Evolutionary conservation across 2,888 invertebrate genomes (phyloP).

Genomic region (Diploptera punctata): DNA sequence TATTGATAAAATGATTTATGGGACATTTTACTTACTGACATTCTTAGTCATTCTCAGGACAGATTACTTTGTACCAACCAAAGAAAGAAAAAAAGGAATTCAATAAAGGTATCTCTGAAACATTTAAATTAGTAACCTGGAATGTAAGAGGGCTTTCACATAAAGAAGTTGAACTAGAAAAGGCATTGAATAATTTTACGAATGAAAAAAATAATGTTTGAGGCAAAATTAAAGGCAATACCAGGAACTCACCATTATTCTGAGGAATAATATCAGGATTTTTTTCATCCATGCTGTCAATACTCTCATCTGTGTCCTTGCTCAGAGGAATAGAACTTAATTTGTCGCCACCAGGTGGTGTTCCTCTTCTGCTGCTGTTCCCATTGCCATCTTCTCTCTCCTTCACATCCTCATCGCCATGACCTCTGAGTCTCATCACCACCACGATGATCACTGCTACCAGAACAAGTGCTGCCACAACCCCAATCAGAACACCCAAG

Average conservation of each 20-base stretch:
- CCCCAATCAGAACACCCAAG: conserved; percentile 60
- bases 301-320: conserved; percentile 59
- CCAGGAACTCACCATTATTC: conserved; percentile 57
- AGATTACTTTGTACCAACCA: too few relatives aligned
- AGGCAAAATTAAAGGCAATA: too few relatives aligned
- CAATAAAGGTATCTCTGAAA: too few relatives aligned
- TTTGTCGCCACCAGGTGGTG: conserved; percentile 44
- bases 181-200: too few relatives aligned
- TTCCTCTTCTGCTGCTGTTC: conserved; percentile 20
- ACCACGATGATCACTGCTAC: conserved; percentile 60
- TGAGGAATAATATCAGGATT: conserved; percentile 66
- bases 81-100: too few relatives aligned
- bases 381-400: conserved; percentile 50
- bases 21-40: too few relatives aligned
- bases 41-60: too few relatives aligned
- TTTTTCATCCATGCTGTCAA: conserved; percentile 62
- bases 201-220: too few relatives aligned
- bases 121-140: too few relatives aligned
- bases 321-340: conserved; percentile 58
- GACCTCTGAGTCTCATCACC: conserved; percentile 58
- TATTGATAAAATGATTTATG: too few relatives aligned
- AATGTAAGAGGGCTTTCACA: too few relatives aligned
- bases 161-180: too few relatives aligned
- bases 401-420: conserved; percentile 43
- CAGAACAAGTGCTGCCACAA: conserved; percentile 61